phyloP scores from a whole-genome alignment of 1,140 invertebrate genomes.

The Octopus sinensis region DNA sequence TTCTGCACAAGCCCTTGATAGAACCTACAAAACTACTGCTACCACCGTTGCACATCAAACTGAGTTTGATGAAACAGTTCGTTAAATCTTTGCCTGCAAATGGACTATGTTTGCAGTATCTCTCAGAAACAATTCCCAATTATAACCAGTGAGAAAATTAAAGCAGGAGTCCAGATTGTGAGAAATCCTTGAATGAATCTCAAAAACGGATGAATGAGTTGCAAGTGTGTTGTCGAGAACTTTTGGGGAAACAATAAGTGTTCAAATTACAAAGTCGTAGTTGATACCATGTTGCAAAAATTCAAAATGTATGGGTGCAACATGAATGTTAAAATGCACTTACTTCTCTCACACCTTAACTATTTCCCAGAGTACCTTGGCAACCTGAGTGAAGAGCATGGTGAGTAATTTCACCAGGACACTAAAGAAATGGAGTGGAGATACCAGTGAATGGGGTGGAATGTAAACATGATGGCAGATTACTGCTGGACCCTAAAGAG shows the following conservation, averaged over 20 bases:
- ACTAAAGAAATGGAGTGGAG: neutral
- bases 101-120: neutral
- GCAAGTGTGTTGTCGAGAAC: neutral
- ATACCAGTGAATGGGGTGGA: neutral
- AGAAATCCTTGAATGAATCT: neutral
- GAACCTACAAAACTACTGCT: neutral
- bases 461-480: neutral
- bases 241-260: neutral
- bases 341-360: neutral
- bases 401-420: neutral
- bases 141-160: neutral
- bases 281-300: neutral
- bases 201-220: neutral
- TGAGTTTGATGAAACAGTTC: neutral
- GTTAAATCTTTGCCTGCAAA: neutral
- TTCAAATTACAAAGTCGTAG: neutral
- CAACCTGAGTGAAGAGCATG: neutral
- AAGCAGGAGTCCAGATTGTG: neutral
- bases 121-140: neutral
- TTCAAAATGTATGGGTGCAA: neutral
- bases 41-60: slow-evolving; percentile 4
- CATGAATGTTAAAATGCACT: neutral
- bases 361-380: neutral
- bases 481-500: neutral
- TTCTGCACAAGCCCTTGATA: neutral